Evolutionary conservation across 1,140 invertebrate species (phyloP).

Genomic region (Platorchestia sp.): DNA sequence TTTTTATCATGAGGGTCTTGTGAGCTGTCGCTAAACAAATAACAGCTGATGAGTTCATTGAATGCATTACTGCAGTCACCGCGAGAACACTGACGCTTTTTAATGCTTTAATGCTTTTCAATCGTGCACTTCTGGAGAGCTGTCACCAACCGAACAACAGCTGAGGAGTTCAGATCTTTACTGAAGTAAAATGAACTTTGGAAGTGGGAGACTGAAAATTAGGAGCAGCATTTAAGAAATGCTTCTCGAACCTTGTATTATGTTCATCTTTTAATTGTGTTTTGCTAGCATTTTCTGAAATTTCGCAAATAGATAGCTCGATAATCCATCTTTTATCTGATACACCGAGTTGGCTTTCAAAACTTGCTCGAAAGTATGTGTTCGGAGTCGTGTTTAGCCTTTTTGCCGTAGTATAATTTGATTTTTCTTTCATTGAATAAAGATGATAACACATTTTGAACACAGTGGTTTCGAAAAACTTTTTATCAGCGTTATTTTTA

Average conservation of each 20-base stretch:
- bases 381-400: not conserved
- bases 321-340: not conserved
- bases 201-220: not conserved
- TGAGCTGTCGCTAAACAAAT: too few species aligned
- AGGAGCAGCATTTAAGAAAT: too few species aligned
- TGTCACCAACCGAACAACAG: not conserved
- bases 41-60: too few species aligned
- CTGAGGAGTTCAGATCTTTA: not conserved
- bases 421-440: not conserved
- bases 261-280: not conserved
- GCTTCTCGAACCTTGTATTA: not conserved
- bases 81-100: too few species aligned
- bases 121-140: too few species aligned
- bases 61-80: too few species aligned
- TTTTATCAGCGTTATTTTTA: too few species aligned
- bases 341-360: not conserved
- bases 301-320: not conserved
- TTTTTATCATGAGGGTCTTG: too few species aligned
- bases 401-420: not conserved
- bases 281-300: not conserved
- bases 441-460: not conserved
- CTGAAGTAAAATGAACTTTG: not conserved
- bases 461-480: too few species aligned
- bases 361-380: not conserved
- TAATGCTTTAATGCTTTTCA: not conserved